phyloP scores from a whole-genome alignment of 92 coral and sea anemone genomes.

The Metridium senile region DNA sequence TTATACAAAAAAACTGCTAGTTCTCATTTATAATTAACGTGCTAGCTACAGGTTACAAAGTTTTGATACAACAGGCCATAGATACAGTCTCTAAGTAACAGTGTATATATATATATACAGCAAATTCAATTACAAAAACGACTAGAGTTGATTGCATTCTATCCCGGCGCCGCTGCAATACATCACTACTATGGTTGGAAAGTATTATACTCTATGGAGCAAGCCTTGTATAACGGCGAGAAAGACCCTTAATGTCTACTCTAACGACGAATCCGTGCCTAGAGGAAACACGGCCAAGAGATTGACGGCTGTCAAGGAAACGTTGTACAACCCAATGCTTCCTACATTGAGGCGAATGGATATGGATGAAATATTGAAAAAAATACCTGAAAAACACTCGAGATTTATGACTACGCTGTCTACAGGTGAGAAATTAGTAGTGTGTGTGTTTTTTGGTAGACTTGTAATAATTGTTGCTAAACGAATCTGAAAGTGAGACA shows the following conservation, averaged over 20 bases:
- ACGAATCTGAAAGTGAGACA: too few species aligned
- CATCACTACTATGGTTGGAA: background rate
- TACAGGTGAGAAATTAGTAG: conserved; percentile 49
- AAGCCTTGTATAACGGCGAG: conserved; percentile 47
- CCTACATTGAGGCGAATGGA: conserved; percentile 92
- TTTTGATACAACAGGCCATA: background rate
- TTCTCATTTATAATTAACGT: background rate
- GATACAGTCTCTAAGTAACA: background rate
- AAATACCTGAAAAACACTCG: conserved; percentile 78
- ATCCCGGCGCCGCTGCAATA: background rate
- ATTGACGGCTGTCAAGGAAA: conserved; percentile 80
- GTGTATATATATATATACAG: background rate
- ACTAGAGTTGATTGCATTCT: background rate
- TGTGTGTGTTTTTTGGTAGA: too few species aligned
- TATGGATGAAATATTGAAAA: conserved; percentile 81
- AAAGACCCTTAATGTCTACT: conserved; percentile 52
- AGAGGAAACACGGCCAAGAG: conserved; percentile 22
- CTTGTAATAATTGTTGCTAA: too few species aligned
- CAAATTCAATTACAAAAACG: background rate
- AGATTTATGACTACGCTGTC: conserved; percentile 71
- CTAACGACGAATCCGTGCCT: background rate
- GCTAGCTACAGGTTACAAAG: background rate
- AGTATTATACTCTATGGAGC: conserved; percentile 63
- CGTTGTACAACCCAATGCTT: conserved; percentile 79
- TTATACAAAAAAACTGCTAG: background rate